Base-by-base conservation (phyloP, 2,113 vertebrate genomes). In the Centrocercus urophasianus region DNA sequence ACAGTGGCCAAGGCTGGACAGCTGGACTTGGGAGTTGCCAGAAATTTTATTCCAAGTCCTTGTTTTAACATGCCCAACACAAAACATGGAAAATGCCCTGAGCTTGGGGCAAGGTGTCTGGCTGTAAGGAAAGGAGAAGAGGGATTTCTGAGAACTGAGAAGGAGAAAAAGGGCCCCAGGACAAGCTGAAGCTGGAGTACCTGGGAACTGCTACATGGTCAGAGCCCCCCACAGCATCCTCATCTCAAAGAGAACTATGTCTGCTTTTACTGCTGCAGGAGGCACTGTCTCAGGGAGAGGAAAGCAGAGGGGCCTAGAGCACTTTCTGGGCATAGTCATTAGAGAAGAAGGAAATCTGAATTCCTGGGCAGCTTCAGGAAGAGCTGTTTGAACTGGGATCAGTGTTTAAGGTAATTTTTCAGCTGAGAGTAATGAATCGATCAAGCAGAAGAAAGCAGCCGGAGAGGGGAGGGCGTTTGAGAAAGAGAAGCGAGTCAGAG, bases 361-460 rank as follows among this genome's bases (percentile, higher is more conserved):
- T 20, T 56, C 45, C 73, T 38, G 45, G 36, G 38, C 52, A 88
- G 4, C 56, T 71, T 86, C 38, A 75, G 83, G 65, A 91, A 78
- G 24, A 74, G 38, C 21, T 69, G 8, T 88, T 45, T 83, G 76
- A 92, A 70, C 20, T 3, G 28, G 72, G 64, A 83, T 67, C 32
- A 43, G 56, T 88, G 34, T 25, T 54, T 74, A 80, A 76, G 48
- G 69, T 83, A 67, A 76, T 48, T 61, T 86, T 63, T 81, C 60
- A 70, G 40, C 34, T 52, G 8, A 0, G 22, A 24, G 30, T 27
- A 72, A 83, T 30, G 60, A 71, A 81, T 88, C 64, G 38, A 64
- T 50, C 64, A 77, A 77, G 57, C 36, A 89, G 89, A 75, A 81
- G 61, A 50, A 89, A 79, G 70, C 36, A 76, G 59, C 40, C 54